Percentiles rank a stretch among this genome's conserved stretches.
These are phyloP conservation scores for Oryzias sinensis DNA, from an alignment of 2,797 vertebrate genomes.

Conservation along the genomic window DNA sequence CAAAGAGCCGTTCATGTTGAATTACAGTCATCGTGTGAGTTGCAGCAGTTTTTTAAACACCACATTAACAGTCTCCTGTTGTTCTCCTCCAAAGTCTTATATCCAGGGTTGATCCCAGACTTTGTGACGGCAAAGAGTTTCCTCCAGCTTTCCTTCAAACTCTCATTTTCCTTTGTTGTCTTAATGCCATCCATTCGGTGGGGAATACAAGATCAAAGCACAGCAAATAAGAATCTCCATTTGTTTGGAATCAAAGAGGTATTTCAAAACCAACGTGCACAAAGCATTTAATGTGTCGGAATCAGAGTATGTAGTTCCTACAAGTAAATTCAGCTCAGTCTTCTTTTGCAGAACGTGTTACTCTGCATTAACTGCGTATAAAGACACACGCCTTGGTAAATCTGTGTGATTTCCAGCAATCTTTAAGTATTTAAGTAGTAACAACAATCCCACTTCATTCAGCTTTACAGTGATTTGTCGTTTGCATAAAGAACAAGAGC, in stretches of 20 bases:
- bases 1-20: conserved; percentile 20
- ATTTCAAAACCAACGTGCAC: conserved; percentile 15
- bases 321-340: neutral
- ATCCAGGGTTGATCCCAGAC: conserved; percentile 59
- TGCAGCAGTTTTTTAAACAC: conserved; percentile 30
- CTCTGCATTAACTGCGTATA: conserved; percentile 18
- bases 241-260: conserved; percentile 40
- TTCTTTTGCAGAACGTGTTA: conserved; percentile 14
- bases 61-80: conserved; percentile 26
- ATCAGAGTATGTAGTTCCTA: conserved; percentile 2
- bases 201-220: conserved; percentile 56
- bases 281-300: conserved; percentile 4
- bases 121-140: conserved; percentile 49
- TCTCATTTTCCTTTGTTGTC: conserved; percentile 67
- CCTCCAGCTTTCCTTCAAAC: conserved; percentile 54
- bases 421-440: conserved; percentile 23
- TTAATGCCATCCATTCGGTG: conserved; percentile 32
- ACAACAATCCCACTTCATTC: conserved; percentile 38
- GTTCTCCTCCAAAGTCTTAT: conserved; percentile 19
- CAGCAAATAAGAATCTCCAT: conserved; percentile 47
- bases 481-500: conserved; percentile 39
- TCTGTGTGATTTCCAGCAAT: conserved; percentile 24
- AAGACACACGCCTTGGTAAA: conserved; percentile 16
- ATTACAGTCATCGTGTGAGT: conserved; percentile 40
- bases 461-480: conserved; percentile 36